Conservation (phyloP, 2,113 vertebrate species). For the Nothobranchius kuhntae region DNA sequence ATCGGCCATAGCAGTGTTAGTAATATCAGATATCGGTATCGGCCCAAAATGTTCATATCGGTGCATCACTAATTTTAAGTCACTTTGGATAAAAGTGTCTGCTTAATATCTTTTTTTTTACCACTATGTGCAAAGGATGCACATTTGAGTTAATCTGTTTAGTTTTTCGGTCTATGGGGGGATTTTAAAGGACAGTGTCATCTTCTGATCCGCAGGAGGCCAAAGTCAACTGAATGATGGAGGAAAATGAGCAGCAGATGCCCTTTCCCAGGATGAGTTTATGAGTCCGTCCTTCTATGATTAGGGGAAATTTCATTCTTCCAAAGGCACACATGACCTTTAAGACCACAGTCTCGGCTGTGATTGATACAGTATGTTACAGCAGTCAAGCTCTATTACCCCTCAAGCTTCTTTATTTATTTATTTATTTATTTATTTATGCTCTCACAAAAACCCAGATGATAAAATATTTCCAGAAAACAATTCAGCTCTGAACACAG, state of each 20-base stretch:
- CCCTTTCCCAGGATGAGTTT: too few relatives aligned
- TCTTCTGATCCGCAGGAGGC: not conserved
- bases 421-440: not conserved
- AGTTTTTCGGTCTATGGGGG: not conserved
- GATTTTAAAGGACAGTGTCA: conserved; percentile 7
- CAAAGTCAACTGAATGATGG: conserved; percentile 21
- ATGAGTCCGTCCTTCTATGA: conserved; percentile 12
- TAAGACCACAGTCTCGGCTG: conserved; percentile 9
- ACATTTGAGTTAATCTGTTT: not conserved
- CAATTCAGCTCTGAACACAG: too few relatives aligned
- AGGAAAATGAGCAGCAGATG: not conserved
- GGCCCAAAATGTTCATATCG: too few relatives aligned
- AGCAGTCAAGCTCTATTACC: too few relatives aligned
- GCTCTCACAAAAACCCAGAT: not conserved
- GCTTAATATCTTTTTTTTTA: not conserved
- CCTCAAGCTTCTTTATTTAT: not conserved
- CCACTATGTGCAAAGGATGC: not conserved
- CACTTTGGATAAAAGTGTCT: too few relatives aligned
- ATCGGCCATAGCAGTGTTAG: too few relatives aligned
- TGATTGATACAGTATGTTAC: too few relatives aligned
- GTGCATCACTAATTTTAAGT: too few relatives aligned
- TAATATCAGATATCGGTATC: too few relatives aligned
- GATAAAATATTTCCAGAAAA: not conserved
- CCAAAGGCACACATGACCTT: conserved; percentile 40
- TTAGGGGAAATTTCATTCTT: conserved; percentile 9